These are phyloP conservation scores for Drosophila melanosoma DNA, from an alignment of 2,888 invertebrate species.

Conservation along the genomic window DNA sequence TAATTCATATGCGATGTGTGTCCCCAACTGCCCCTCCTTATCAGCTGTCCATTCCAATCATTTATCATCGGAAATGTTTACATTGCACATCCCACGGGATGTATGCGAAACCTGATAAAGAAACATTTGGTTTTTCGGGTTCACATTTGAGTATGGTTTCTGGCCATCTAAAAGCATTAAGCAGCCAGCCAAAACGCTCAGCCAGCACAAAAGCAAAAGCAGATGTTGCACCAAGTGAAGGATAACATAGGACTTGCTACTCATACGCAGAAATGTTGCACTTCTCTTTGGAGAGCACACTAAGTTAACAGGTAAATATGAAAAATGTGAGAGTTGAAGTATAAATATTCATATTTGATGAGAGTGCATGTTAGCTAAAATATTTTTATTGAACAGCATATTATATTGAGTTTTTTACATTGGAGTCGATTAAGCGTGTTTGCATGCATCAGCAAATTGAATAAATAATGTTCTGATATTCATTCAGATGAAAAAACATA, in stretches of 20 bases:
- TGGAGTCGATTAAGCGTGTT: not conserved
- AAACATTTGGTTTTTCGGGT: slow-evolving; percentile 2
- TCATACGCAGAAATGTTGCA: slow-evolving; percentile 34
- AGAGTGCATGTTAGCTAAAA: slow-evolving; percentile 1
- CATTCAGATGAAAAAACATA: not conserved
- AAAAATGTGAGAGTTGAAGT: not conserved
- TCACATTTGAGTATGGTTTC: not conserved
- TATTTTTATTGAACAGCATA: not conserved
- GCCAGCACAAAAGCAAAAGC: slow-evolving; percentile 3
- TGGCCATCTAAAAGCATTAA: slow-evolving; percentile 45
- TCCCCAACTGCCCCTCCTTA: not conserved
- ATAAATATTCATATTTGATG: slow-evolving; percentile 40
- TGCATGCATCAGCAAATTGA: not conserved
- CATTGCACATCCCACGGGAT: slow-evolving; percentile 41
- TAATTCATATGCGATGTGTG: slow-evolving; percentile 62
- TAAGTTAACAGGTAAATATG: slow-evolving; percentile 7
- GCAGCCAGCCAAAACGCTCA: slow-evolving; percentile 37
- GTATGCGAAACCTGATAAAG: slow-evolving; percentile 32
- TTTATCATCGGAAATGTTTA: slow-evolving; percentile 43
- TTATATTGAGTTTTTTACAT: not conserved
- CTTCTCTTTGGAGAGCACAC: not conserved
- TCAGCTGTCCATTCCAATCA: slow-evolving; percentile 13
- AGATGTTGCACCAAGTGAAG: slow-evolving; percentile 6
- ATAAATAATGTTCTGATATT: not conserved
- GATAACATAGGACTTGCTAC: slow-evolving; percentile 36